Percentiles rank a stretch among this genome's conserved stretches.
Conservation (phyloP, 2,888 invertebrate species). For the Spisula solida region DNA sequence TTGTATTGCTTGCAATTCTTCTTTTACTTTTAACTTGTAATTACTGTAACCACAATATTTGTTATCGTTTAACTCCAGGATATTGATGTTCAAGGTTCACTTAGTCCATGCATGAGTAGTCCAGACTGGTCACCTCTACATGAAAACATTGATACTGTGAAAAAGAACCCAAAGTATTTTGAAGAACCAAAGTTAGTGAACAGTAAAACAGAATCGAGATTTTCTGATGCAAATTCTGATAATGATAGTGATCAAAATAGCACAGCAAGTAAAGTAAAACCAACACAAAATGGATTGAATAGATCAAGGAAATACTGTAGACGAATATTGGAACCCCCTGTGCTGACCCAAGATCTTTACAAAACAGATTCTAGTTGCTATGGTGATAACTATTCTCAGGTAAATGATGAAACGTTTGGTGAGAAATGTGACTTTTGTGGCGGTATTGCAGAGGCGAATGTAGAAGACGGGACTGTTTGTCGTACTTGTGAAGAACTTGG, state of each 20-base stretch:
- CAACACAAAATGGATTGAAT: conserved; percentile 22
- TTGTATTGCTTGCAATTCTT: too few relatives aligned
- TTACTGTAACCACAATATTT: too few relatives aligned
- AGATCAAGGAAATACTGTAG: conserved; percentile 49
- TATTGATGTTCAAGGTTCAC: background rate
- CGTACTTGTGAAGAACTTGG: conserved; percentile 57
- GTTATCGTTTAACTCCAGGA: background rate
- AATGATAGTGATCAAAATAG: background rate
- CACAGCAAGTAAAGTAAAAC: background rate
- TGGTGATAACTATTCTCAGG: background rate
- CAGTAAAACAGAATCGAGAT: background rate
- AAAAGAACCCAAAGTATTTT: conserved; percentile 44
- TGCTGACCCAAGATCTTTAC: conserved; percentile 23
- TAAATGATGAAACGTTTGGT: background rate
- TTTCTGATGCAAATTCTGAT: background rate
- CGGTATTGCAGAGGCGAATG: conserved; percentile 19
- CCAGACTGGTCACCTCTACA: background rate
- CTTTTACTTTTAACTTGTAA: too few relatives aligned
- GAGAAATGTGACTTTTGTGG: conserved; percentile 64
- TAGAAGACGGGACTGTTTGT: conserved; percentile 52
- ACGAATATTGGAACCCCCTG: conserved; percentile 1
- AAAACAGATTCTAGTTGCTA: background rate
- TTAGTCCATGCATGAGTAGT: background rate
- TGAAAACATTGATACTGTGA: conserved; percentile 45
- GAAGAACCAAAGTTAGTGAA: background rate